These are phyloP conservation scores for Propithecus deckenii DNA, from an alignment of 2,797 vertebrate genomes.

Conservation along the genomic window DNA sequence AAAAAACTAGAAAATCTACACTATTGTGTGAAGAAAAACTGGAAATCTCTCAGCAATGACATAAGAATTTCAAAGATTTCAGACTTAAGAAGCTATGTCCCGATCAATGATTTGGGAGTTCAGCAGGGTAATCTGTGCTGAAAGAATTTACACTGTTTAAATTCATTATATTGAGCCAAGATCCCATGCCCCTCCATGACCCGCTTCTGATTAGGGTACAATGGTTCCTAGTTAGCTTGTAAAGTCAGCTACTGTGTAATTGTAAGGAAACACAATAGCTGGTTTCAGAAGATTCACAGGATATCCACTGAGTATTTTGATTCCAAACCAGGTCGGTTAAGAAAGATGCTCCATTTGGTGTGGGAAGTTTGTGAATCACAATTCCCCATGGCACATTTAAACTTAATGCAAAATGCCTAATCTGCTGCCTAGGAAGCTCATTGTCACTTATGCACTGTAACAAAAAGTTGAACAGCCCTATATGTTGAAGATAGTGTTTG, in stretches of 20 bases:
- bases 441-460: background rate
- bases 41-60: background rate
- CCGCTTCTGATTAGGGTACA: constrained; percentile 55
- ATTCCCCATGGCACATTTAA: background rate
- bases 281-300: constrained; percentile 50
- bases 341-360: constrained; percentile 5
- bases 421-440: constrained; percentile 10
- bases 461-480: background rate
- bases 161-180: constrained; percentile 30
- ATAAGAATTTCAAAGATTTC: background rate
- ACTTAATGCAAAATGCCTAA: constrained; percentile 22
- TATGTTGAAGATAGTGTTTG: background rate
- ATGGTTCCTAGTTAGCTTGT: background rate
- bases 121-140: constrained; percentile 18
- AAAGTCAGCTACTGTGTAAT: constrained; percentile 56
- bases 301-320: background rate
- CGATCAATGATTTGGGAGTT: constrained; percentile 47
- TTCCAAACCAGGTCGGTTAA: constrained; percentile 26
- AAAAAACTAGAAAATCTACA: background rate
- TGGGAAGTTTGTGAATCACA: background rate
- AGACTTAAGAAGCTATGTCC: background rate
- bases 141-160: constrained; percentile 48
- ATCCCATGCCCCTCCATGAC: constrained; percentile 21
- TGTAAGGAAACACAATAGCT: constrained; percentile 52
- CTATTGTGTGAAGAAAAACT: background rate